Percentiles rank a stretch among this genome's conserved stretches.
These are phyloP conservation scores for Indicator maculatus DNA, from an alignment of 2,113 vertebrate species.

Conservation along the genomic window DNA sequence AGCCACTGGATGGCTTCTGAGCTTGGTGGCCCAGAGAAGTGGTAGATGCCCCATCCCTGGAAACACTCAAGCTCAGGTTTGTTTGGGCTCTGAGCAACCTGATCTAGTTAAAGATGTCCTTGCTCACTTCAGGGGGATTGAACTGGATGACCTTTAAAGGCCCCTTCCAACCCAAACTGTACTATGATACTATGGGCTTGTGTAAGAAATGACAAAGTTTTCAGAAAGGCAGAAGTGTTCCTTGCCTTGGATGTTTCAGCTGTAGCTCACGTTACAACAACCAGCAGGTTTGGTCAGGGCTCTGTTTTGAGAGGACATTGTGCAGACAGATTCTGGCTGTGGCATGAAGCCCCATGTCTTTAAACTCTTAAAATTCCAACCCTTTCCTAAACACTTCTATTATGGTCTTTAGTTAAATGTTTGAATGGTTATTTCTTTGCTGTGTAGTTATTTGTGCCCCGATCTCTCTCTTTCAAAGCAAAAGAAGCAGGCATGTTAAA, in stretches of 20 bases:
- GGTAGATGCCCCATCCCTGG: too few relatives aligned
- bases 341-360: not conserved
- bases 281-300: not conserved
- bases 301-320: not conserved
- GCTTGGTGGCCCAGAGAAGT: not conserved
- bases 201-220: not conserved
- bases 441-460: not conserved
- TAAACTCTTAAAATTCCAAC: not conserved
- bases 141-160: too few relatives aligned
- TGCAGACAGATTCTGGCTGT: not conserved
- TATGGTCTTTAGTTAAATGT: not conserved
- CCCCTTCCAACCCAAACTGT: too few relatives aligned
- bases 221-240: not conserved
- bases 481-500: not conserved
- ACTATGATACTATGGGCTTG: not conserved
- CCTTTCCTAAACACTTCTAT: not conserved
- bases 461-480: not conserved
- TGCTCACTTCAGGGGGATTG: too few relatives aligned
- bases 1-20: not conserved
- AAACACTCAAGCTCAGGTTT: too few relatives aligned
- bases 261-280: not conserved
- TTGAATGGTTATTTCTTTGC: not conserved
- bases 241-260: rapidly evolving
- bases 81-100: too few relatives aligned
- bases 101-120: too few relatives aligned